A percentile compares a stretch with the other conserved stretches of the same genome.
Evolutionary conservation across 2,888 invertebrate species (phyloP).

Genomic region (Callimorpha dominula): DNA sequence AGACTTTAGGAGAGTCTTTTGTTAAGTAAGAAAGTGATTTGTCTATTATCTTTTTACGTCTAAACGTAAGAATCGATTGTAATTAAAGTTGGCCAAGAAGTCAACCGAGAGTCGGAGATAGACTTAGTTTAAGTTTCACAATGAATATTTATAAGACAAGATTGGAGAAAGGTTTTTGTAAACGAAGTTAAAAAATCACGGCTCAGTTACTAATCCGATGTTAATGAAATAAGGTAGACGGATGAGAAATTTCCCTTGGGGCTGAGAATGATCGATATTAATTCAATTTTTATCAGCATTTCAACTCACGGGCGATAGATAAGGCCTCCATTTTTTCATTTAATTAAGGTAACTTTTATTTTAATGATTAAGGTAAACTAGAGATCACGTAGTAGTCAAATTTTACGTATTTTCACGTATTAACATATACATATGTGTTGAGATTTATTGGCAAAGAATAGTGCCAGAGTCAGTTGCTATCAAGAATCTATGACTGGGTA

Average conservation of each 20-base stretch:
- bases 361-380: no score
- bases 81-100: background rate
- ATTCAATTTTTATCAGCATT: background rate
- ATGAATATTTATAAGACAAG: background rate
- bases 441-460: no score
- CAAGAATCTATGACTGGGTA: no score
- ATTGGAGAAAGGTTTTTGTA: background rate
- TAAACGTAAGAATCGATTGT: background rate
- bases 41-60: background rate
- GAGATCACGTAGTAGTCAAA: no score
- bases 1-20: background rate
- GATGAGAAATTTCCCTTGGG: background rate
- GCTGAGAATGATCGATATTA: background rate
- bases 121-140: background rate
- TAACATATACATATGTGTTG: no score
- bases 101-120: background rate
- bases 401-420: no score
- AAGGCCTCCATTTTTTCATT: background rate
- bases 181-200: background rate
- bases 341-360: background rate
- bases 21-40: background rate
- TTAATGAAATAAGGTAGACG: background rate
- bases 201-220: background rate
- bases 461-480: no score
- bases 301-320: background rate